Base-by-base conservation (phyloP, 2,888 invertebrate species). In the Anoncus sp. region DNA sequence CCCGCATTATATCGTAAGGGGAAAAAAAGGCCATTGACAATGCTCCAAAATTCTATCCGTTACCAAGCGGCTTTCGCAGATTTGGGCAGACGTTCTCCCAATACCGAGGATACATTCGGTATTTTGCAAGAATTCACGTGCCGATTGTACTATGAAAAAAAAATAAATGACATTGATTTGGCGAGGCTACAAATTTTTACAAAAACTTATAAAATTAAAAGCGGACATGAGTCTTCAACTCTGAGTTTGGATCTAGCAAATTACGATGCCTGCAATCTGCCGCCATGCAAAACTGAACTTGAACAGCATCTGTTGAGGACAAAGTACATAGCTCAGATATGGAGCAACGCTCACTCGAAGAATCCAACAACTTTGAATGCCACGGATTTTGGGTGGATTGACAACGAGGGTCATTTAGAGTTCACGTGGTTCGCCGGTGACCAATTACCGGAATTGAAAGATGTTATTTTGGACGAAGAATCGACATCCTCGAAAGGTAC, bases 1-100 rank as follows among this genome's bases (percentile, higher is more conserved):
- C 75, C 78, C 7, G 71, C 78, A 10, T 77, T 80, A 47, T 57
- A 43, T 63, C 43, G 55, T 24, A 62, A 63, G 43, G 72, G 72
- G 3, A 63, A 53, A 62, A 59, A 72, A 62, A 49, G 24, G 38
- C 72, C 43, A n/a, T 53, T 63, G n/a, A 22, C 49, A 63, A 40
- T 63, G 4, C 38, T 72, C 0, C 2, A 59, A 38, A 70, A 59
- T 31, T 51, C 55, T 18, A 14, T 9, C 14, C 27, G 43, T 27
- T 62, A 65, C 24, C 51, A 51, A 38, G 38, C 51, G 10, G 51
- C 65, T 51, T 65, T 65, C 24, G 51, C 24, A 9, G 24, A 49
- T 38, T 51, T 51, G n/a, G 51, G 51, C 22, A 65, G n/a, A n/a
- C n/a, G n/a, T n/a, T n/a, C n/a, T n/a, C n/a, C 65, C 24, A 49